phyloP scores from a whole-genome alignment of 2,888 invertebrate genomes.

The Gari tellinella region DNA sequence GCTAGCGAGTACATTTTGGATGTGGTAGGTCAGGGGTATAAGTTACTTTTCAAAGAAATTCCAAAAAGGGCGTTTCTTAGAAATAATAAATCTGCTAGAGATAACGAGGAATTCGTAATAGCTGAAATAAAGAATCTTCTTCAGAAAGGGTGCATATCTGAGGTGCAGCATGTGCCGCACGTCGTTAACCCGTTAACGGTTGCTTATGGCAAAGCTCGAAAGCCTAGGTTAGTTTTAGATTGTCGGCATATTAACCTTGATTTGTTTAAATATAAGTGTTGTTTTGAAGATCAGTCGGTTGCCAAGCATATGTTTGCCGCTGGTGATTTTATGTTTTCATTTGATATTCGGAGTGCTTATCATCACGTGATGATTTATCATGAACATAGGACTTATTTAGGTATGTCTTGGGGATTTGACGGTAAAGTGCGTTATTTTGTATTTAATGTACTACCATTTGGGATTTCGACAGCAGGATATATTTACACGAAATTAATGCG shows the following conservation, averaged over 20 bases:
- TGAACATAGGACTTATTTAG: constrained; percentile 23
- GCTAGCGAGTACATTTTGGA: constrained; percentile 22
- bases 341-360: constrained; percentile 28
- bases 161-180: constrained; percentile 11
- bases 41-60: constrained; percentile 31
- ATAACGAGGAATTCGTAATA: constrained; percentile 42
- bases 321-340: constrained; percentile 25
- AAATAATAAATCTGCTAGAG: constrained; percentile 42
- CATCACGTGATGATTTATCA: constrained; percentile 31
- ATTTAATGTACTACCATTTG: constrained; percentile 32
- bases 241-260: constrained; percentile 40
- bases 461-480: constrained; percentile 30
- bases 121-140: constrained; percentile 36
- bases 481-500: constrained; percentile 29
- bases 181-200: constrained; percentile 54
- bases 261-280: constrained; percentile 37
- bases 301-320: constrained; percentile 22
- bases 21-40: constrained; percentile 30
- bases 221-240: constrained; percentile 42
- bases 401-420: constrained; percentile 24
- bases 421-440: constrained; percentile 17
- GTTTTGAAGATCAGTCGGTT: constrained; percentile 27
- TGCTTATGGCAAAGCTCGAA: constrained; percentile 36
- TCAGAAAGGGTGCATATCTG: constrained; percentile 33
- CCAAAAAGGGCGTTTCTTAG: constrained; percentile 18